Evolutionary conservation across 2,113 vertebrate species (phyloP).

Genomic region (Collichthys lucidus): DNA sequence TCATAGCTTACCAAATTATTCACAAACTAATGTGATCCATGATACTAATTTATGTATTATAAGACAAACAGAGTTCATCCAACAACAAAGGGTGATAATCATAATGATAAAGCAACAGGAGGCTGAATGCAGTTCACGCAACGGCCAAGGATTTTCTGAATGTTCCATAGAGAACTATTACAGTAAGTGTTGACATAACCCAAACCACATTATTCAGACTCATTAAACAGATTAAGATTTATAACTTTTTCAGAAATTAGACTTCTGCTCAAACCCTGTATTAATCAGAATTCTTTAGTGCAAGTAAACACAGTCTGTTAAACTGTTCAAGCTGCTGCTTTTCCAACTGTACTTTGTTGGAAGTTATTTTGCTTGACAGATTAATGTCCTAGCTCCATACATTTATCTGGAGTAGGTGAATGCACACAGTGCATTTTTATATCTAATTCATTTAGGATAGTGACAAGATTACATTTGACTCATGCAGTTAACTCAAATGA

Average conservation of each 20-base stretch:
- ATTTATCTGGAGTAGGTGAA: constrained; percentile 12
- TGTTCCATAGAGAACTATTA: too few relatives aligned
- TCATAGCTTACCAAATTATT: too few relatives aligned
- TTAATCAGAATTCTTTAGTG: neutral
- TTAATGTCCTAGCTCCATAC: neutral
- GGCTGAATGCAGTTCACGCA: too few relatives aligned
- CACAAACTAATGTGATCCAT: too few relatives aligned
- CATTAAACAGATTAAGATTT: neutral
- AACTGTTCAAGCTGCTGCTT: neutral
- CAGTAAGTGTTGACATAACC: neutral
- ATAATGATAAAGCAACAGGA: too few relatives aligned
- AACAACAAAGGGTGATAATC: too few relatives aligned
- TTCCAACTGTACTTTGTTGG: neutral
- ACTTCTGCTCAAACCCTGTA: neutral
- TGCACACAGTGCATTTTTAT: constrained; percentile 12
- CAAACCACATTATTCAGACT: neutral
- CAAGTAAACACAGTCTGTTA: neutral
- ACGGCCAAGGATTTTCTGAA: too few relatives aligned
- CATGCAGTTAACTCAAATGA: neutral
- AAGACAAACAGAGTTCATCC: too few relatives aligned
- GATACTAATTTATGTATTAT: too few relatives aligned
- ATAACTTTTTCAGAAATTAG: neutral
- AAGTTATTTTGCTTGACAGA: constrained; percentile 25
- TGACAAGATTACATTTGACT: constrained; percentile 13
- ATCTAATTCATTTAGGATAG: constrained; percentile 6